phyloP scores from a whole-genome alignment of 2,113 vertebrate species.

The Anthoscopus minutus region DNA sequence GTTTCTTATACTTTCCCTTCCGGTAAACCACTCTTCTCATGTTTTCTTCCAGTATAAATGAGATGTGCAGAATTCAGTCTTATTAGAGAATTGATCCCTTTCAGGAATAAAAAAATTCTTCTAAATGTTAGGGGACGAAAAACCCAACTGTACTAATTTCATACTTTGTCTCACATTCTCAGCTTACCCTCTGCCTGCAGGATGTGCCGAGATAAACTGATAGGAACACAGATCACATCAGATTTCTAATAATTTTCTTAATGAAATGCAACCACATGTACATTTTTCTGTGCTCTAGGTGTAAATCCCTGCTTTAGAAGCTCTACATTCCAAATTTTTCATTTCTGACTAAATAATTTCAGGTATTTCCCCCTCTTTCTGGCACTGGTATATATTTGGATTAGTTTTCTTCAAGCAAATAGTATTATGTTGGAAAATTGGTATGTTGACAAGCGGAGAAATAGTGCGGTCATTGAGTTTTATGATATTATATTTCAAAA shows the following conservation, averaged over 20 bases:
- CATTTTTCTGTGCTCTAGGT: not conserved
- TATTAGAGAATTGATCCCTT: conserved; percentile 31
- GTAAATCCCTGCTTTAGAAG: not conserved
- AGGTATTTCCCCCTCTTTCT: not conserved
- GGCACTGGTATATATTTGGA: not conserved
- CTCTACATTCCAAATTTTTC: not conserved
- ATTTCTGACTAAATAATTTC: not conserved
- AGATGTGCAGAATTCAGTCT: conserved; percentile 24
- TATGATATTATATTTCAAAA: not conserved
- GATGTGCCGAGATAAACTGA: not conserved
- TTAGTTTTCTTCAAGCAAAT: not conserved
- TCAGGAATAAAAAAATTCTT: not conserved
- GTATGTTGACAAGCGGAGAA: not conserved
- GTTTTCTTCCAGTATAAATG: conserved; percentile 45
- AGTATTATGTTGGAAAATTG: not conserved
- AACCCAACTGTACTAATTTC: not conserved
- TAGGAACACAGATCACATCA: not conserved
- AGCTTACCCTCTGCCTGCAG: not conserved
- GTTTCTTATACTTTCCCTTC: conserved; percentile 16
- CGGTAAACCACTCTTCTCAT: conserved; percentile 17
- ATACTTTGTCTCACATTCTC: not conserved
- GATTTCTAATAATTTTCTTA: not conserved
- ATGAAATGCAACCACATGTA: not conserved
- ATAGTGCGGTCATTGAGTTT: not conserved
- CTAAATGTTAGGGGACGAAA: not conserved